Evolutionary conservation across 2,113 vertebrate genomes (phyloP), one percentile per base, ranked within the genome.

Genomic region (Amia ocellicauda): DNA sequence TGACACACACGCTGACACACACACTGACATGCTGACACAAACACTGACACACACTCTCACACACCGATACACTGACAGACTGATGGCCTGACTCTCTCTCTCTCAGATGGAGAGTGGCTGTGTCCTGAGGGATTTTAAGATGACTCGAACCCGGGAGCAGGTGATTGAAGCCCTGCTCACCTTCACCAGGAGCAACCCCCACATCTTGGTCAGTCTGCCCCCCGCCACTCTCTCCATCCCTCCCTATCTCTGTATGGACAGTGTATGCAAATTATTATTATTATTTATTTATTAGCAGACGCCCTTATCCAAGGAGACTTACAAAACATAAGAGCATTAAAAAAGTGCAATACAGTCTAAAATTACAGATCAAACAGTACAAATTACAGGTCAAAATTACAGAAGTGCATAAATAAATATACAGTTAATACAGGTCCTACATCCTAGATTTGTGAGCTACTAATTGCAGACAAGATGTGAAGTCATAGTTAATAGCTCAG

Each of bases 61-160:
- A 23, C 53, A 22, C 22, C 3, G 8, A 5, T 53, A 3, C 20
- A 1, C 27, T 50, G 47, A 7, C 8, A 13, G 47, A 50, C 47
- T 50, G 17, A n/a, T n/a, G n/a, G n/a, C n/a, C 31, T 16, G 9
- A 50, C 20, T 50, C 24, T 23, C 5, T 53, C 23, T 43, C 14
- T 71, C 47, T 28, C 73, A 91, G 91, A 88, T 76, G 71, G 87
- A 89, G 29, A 83, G 86, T 9, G 83, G 88, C 8, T 74, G 63
- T 1, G 63, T 92, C 26, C 79, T 85, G 26, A 76, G 84, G 16
- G 86, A 92, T 66, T 91, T 92, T 62, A 84, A 83, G 66, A 83
- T 84, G 43, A 89, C 81, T 23, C 72, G 28, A 60, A 80, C 75
- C 52, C 63, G 75, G 58, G 71, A 75, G 28, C 78, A 90, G 52